Evolutionary conservation across 2,888 invertebrate genomes (phyloP), one percentile per base, ranked within the genome.

Genomic region (Cephus spinipes): DNA sequence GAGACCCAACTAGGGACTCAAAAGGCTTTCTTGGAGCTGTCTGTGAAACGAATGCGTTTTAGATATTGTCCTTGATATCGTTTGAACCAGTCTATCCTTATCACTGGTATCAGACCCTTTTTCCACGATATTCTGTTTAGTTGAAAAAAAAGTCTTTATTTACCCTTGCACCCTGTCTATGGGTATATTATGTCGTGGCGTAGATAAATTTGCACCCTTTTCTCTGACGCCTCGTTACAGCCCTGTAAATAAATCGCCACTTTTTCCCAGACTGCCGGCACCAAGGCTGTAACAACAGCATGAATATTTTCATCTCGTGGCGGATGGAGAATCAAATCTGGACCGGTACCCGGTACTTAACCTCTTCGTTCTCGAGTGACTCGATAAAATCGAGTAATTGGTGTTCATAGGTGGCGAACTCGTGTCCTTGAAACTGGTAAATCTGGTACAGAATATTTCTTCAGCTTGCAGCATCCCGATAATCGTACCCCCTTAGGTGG

Each of bases 1-100:
- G 88, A 90, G 87, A 86, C 83, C 84, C 85, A 84, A 84, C 87
- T 86, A 86, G 85, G 79, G 83, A 84, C 83, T 87, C 86, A 86
- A 87, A 88, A 83, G 85, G 76, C 74, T 73, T 69, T 79, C 69
- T 31, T 74, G 69, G 32, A 32, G 32, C 31, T 30, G 69, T 32
- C 69, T 32, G 30, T 69, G 69, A 30, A 69, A 69, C 33, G 33
- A 69, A 69, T 30, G n/a, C n/a, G 23, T 23, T 36, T 36, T 76
- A 76, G 33, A 33, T 31, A 69, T 69, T 69, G 69, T 69, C 69
- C 69, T 30, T 30, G 30, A 69, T 69, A 30, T 69, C 15, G 69
- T 69, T 15, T 4, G 69, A 40, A 15, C 15, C 15, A 15, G 40
- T 40, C 6, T 15, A 15, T 40, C 40, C 15, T 40, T 40, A 40